These are phyloP conservation scores for Atherix ibis DNA, from an alignment of 2,888 invertebrate species.

Conservation along the genomic window DNA sequence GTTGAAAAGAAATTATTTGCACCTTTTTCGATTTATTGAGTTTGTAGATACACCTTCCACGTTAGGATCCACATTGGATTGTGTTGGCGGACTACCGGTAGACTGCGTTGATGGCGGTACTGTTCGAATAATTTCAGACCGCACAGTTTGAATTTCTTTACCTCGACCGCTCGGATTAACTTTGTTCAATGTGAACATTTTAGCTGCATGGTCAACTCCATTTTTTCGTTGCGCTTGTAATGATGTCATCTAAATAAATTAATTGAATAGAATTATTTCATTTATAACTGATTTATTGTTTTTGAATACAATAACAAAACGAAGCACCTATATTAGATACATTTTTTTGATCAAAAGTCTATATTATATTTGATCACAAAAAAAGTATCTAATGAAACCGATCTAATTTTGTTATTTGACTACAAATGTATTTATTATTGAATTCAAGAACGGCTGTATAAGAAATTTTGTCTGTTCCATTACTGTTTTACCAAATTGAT, in stretches of 20 bases:
- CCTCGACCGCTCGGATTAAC: slow-evolving; percentile 15
- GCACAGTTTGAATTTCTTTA: slow-evolving; percentile 8
- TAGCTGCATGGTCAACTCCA: slow-evolving; percentile 16
- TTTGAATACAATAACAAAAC: no score
- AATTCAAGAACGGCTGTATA: no score
- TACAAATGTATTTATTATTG: no score
- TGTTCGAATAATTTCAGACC: slow-evolving; percentile 8
- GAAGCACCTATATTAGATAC: no score
- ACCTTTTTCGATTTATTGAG: slow-evolving; percentile 13
- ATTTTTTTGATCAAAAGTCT: no score
- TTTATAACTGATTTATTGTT: no score
- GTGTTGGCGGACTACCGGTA: slow-evolving; percentile 5
- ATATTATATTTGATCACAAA: no score
- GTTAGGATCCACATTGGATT: slow-evolving; percentile 10
- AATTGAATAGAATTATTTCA: neutral
- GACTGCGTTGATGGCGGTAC: neutral
- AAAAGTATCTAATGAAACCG: no score
- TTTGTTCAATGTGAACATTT: slow-evolving; percentile 16
- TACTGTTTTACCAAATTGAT: no score
- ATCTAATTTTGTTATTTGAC: no score
- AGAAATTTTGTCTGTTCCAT: no score
- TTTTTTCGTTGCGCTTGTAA: slow-evolving; percentile 14
- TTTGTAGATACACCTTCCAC: slow-evolving; percentile 7
- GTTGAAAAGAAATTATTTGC: slow-evolving; percentile 1
- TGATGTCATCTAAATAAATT: slow-evolving; percentile 9